Evolutionary conservation across 2,113 vertebrate genomes (phyloP), one percentile per base, ranked within the genome.

Genomic region (Eleginops maclovinus): DNA sequence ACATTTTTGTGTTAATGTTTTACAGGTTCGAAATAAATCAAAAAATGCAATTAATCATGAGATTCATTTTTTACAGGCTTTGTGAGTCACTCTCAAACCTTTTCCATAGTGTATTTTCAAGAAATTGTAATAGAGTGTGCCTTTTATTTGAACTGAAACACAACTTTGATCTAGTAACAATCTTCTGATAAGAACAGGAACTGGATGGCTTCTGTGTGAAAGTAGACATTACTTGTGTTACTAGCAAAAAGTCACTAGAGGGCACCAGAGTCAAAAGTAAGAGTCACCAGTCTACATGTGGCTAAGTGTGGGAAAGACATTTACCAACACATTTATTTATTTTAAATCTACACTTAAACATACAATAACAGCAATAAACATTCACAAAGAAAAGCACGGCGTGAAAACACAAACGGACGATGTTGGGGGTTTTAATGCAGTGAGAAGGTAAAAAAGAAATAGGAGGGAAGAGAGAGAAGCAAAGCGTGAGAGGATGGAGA

Each of bases 191-290:
- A 46, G 15, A 28, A 14, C 26, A 19, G 56, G 19, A 26, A 15
- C n/a, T 6, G 26, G 9, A 56, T 4, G 40, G 19, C 51, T 15
- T 41, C 14, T 17, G 9, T 16, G 12, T 60, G 21, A 16, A 14
- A 47, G 31, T 13, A 26, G 68, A 60, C 6, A n/a, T 43, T 13
- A 16, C 19, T 9, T 76, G 72, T 69, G 2, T 56, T 74, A 40
- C 69, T 28, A n/a, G 2, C 3, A 61, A 28, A 40, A 0, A 36
- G 61, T 19, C 89, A 88, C 75, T 72, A 88, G 91, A 55, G 83
- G 91, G 87, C 75, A 19, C 47, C 55, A n/a, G 36, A 85, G 75
- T 50, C 54, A 75, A 72, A 72, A n/a, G 16, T 16, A 63, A 68
- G 60, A 41, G 19, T 50, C 1, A 22, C 26, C 47, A 12, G 22